phyloP scores from a whole-genome alignment of 2,797 vertebrate species.

The Chelidonichthys spinosus region DNA sequence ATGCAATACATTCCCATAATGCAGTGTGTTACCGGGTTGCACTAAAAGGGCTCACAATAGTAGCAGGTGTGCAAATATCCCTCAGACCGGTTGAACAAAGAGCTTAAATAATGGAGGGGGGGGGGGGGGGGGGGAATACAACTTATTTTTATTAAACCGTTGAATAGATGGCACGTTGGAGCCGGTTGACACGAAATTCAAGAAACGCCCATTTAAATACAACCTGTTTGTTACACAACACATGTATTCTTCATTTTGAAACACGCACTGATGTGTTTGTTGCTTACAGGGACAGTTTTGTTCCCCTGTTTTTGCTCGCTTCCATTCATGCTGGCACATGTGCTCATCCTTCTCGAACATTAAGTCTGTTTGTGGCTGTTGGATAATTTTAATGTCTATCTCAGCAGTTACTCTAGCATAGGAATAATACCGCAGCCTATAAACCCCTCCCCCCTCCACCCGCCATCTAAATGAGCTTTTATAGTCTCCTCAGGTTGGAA shows the following conservation, averaged over 20 bases:
- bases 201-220: constrained; percentile 22
- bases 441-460: constrained; percentile 49
- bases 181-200: constrained; percentile 36
- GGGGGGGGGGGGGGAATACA: constrained; percentile 80
- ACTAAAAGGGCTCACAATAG: constrained; percentile 80
- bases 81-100: constrained; percentile 77
- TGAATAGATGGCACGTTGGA: constrained; percentile 67
- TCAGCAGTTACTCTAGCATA: constrained; percentile 52
- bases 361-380: constrained; percentile 44
- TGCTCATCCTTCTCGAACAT: constrained; percentile 26
- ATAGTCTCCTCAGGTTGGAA: constrained; percentile 64
- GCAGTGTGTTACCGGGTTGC: constrained; percentile 79
- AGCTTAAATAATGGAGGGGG: constrained; percentile 73
- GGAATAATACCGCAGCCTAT: constrained; percentile 55
- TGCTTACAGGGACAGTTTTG: not conserved
- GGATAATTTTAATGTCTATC: constrained; percentile 53
- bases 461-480: constrained; percentile 62
- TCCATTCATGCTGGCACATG: not conserved
- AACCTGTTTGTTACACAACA: constrained; percentile 15
- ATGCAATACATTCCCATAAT: constrained; percentile 81
- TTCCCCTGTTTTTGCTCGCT: not conserved
- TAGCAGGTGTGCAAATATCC: constrained; percentile 88
- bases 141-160: constrained; percentile 74
- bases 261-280: not conserved
- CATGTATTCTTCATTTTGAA: not conserved